These are phyloP conservation scores for Ornithoptera alexandrae DNA, from an alignment of 2,888 invertebrate genomes.

Conservation along the genomic window DNA sequence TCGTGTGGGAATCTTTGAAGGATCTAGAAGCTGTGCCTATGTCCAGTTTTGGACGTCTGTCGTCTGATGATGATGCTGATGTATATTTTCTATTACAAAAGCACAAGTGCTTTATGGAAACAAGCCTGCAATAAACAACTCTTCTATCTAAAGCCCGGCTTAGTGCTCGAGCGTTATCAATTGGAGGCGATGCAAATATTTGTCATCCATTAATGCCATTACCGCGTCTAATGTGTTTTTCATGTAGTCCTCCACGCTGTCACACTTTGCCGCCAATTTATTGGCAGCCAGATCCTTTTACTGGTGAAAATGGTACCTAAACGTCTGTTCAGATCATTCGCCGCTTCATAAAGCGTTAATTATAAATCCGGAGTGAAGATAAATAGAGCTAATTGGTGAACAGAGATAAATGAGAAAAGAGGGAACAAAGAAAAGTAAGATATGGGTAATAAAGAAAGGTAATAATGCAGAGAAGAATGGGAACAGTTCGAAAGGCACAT, in stretches of 20 bases:
- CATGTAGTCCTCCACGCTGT: conserved; percentile 45
- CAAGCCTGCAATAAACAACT: conserved; percentile 26
- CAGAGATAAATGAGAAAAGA: too few relatives aligned
- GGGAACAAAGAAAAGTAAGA: too few relatives aligned
- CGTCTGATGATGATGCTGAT: not conserved
- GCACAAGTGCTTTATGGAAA: conserved; percentile 18
- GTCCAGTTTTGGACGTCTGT: too few relatives aligned
- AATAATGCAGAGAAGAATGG: too few relatives aligned
- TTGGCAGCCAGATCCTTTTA: conserved; percentile 27
- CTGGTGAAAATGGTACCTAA: conserved; percentile 12
- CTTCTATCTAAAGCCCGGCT: conserved; percentile 27
- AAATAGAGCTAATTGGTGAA: too few relatives aligned
- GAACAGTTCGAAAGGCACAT: too few relatives aligned
- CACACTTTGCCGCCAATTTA: conserved; percentile 31
- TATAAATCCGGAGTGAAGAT: not conserved
- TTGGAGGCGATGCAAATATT: conserved; percentile 50
- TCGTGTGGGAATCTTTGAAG: too few relatives aligned
- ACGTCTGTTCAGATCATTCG: not conserved
- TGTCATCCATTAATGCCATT: conserved; percentile 56
- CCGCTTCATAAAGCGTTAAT: not conserved
- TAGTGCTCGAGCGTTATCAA: conserved; percentile 36
- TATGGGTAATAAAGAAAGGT: too few relatives aligned
- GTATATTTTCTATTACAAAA: conserved; percentile 21
- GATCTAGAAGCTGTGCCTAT: too few relatives aligned
- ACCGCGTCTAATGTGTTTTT: conserved; percentile 58